phyloP scores from a whole-genome alignment of 2,888 invertebrate genomes.

The Euzophera pinguis region DNA sequence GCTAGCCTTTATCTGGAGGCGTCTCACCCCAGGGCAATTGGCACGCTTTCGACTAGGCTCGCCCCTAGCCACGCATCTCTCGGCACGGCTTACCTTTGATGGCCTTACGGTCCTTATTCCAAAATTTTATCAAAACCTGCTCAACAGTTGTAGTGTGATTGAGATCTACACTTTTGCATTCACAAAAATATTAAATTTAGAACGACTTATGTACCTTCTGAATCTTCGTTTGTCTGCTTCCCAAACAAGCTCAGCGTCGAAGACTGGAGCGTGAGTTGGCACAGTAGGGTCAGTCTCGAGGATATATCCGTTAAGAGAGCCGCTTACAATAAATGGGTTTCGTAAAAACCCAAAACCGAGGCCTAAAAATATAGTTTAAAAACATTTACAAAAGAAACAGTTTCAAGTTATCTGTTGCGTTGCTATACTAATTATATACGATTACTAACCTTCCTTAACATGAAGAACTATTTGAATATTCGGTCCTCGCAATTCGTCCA shows the following conservation, averaged over 20 bases:
- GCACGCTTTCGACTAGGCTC: too few species aligned
- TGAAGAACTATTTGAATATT: slow-evolving; percentile 83
- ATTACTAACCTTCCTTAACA: slow-evolving; percentile 80
- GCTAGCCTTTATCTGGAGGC: too few species aligned
- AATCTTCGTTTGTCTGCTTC: slow-evolving; percentile 86
- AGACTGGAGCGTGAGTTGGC: slow-evolving; percentile 79
- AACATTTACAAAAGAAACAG: not conserved
- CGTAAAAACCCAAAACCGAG: slow-evolving; percentile 78
- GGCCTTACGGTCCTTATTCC: too few species aligned
- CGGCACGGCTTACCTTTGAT: too few species aligned
- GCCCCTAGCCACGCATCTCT: too few species aligned
- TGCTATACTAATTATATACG: not conserved
- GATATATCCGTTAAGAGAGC: slow-evolving; percentile 82
- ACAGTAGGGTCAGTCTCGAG: slow-evolving; percentile 84
- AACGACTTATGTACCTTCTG: slow-evolving; percentile 73
- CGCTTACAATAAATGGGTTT: slow-evolving; percentile 78
- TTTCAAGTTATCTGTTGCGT: not conserved
- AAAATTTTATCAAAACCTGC: too few species aligned
- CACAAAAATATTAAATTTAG: too few species aligned
- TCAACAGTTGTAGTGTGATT: too few species aligned
- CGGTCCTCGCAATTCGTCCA: slow-evolving; percentile 83
- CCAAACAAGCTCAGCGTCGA: slow-evolving; percentile 88
- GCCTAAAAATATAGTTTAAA: slow-evolving; percentile 53
- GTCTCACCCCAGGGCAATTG: too few species aligned
- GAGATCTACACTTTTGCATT: too few species aligned